Conservation (phyloP, 2,888 invertebrate species). For the Rotaria magnacalcarata region DNA sequence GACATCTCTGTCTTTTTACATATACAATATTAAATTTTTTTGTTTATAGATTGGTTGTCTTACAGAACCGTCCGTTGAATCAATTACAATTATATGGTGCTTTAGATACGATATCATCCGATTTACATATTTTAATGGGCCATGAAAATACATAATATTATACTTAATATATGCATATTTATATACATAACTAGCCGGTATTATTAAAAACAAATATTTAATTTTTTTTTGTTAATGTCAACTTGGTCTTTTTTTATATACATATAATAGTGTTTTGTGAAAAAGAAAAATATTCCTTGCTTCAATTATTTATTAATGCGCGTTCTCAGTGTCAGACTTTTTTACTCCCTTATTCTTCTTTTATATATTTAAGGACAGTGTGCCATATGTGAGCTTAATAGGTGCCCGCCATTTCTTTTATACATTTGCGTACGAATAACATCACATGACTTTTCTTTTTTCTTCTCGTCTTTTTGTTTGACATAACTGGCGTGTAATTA, state of each 20-base stretch:
- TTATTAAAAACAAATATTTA: background rate
- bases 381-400: background rate
- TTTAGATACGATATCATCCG: background rate
- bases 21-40: too few species aligned
- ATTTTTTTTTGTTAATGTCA: background rate
- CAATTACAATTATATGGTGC: background rate
- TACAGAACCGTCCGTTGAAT: background rate
- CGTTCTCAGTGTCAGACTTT: background rate
- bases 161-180: background rate
- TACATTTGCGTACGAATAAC: background rate
- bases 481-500: background rate
- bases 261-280: conserved; percentile 18
- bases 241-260: background rate
- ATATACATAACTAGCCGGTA: background rate
- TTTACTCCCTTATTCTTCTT: background rate
- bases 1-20: too few species aligned
- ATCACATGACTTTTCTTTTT: background rate
- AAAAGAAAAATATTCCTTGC: background rate
- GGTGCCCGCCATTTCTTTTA: background rate
- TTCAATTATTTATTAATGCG: background rate
- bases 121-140: background rate
- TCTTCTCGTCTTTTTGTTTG: background rate
- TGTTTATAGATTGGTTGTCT: background rate
- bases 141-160: background rate
- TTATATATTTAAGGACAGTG: background rate